These are phyloP conservation scores for Sebastes schlegelii DNA, from an alignment of 2,113 vertebrate species.

Conservation along the genomic window DNA sequence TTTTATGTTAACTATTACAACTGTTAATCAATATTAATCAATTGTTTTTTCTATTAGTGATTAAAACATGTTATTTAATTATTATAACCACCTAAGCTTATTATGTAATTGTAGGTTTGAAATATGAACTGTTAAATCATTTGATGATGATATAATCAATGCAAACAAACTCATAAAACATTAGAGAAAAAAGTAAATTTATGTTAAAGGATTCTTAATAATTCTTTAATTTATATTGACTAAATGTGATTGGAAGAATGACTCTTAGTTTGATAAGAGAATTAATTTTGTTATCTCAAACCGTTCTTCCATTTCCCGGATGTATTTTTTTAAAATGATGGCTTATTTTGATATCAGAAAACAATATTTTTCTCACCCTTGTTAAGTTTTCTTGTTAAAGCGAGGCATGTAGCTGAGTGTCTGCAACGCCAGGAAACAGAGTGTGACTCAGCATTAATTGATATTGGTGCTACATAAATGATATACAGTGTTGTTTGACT, in stretches of 20 bases:
- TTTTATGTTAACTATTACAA: too few relatives aligned
- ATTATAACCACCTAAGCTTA: not conserved
- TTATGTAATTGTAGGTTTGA: constrained; percentile 19
- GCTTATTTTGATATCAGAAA: constrained; percentile 1
- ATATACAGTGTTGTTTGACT: constrained; percentile 22
- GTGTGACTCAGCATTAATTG: constrained; percentile 50
- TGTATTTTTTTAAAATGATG: not conserved
- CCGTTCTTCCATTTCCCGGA: not conserved
- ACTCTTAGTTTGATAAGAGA: not conserved
- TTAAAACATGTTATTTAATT: constrained; percentile 12
- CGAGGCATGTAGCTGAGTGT: not conserved
- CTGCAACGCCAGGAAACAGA: constrained; percentile 10
- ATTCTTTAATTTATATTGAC: not conserved
- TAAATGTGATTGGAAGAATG: constrained; percentile 5
- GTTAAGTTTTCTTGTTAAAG: constrained; percentile 22
- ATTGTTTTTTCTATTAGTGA: not conserved
- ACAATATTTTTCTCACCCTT: not conserved
- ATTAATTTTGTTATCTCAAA: not conserved
- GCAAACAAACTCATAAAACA: not conserved
- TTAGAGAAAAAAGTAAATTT: constrained; percentile 1
- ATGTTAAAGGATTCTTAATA: constrained; percentile 20
- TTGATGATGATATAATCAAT: constrained; percentile 24
- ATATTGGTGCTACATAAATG: constrained; percentile 36
- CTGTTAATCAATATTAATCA: not conserved
- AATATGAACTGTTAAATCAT: not conserved